Base-by-base conservation (phyloP, 1,140 invertebrate genomes). In the Penaeus chinensis region DNA sequence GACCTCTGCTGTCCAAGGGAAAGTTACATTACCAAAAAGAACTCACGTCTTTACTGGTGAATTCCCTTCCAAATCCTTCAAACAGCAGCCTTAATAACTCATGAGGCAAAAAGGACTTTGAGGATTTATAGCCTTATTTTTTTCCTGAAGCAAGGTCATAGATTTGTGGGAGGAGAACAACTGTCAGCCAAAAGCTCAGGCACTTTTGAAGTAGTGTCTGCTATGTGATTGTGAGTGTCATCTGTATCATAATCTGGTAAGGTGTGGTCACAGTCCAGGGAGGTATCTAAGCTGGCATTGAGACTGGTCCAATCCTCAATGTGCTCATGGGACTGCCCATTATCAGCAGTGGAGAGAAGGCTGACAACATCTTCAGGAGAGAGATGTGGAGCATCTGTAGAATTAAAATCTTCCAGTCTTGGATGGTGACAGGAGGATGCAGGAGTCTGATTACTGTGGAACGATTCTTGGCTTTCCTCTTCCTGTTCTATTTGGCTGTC, bases 111-210 rank as follows among this genome's bases (percentile, higher is more conserved):
- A 60, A 71, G 65, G 32, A 69, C 65, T 82, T 65, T 66, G n/a
- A 74, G n/a, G 71, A 69, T 81, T 81, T 80, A 87, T 27, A 87
- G 37, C 69, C 66, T 87, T 78, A 87, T 87, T 60, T 82, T 71
- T 87, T 74, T 87, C 74, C 37, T 82, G 69, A 87, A 83, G 86
- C 60, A 82, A 87, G 86, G 86, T 87, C 86, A 87, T 87, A 87
- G 86, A 63, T 87, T 71, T 74, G 80, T 77, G n/a, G 86, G 71
- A 65, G 80, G 71, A 77, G 71, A 87, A 79, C 62, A 86, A 66
- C 66, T 77, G 32, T 54, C 82, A 82, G 65, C 77, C n/a, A 66
- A 32, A 22, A 79, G 24, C 19, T 87, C 86, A 63, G 22, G 77
- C 32, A 82, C 61, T 65, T 78, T 63, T 47, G 86, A 81, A 62